These are phyloP conservation scores for Lasioglossum zephyrum DNA, from an alignment of 2,888 invertebrate genomes.

Conservation along the genomic window DNA sequence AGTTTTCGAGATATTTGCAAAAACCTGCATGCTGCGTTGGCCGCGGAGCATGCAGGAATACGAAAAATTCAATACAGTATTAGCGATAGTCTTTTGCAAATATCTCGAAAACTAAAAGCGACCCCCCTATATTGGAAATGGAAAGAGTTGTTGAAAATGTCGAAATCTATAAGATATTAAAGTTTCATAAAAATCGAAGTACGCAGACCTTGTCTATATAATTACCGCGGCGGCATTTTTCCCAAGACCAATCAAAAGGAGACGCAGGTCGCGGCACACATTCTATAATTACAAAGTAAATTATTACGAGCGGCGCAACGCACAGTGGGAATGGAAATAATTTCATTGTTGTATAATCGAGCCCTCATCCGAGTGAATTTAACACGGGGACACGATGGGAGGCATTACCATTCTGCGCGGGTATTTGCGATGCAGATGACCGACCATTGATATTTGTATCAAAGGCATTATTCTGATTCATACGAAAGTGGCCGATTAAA, in stretches of 20 bases:
- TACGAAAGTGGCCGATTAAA: conserved; percentile 33
- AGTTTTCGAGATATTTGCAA: too few species aligned
- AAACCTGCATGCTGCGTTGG: too few species aligned
- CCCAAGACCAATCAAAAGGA: too few species aligned
- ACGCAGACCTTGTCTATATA: too few species aligned
- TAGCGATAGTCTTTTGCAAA: too few species aligned
- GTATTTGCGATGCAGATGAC: conserved; percentile 44
- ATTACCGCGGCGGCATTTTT: not conserved
- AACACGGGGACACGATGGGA: not conserved
- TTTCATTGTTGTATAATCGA: conserved; percentile 26
- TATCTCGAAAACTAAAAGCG: too few species aligned
- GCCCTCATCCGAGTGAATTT: conserved; percentile 13
- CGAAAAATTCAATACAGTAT: too few species aligned
- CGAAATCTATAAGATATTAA: too few species aligned
- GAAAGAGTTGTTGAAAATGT: too few species aligned
- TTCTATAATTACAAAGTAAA: not conserved
- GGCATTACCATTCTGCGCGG: conserved; percentile 29
- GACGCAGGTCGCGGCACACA: not conserved
- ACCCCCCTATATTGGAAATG: too few species aligned
- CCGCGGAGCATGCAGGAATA: too few species aligned
- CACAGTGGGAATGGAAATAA: conserved; percentile 4
- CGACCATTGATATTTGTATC: conserved; percentile 38
- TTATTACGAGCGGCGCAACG: not conserved
- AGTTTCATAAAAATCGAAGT: too few species aligned
- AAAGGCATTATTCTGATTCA: conserved; percentile 34